These are phyloP conservation scores for Falco columbarius DNA, from an alignment of 2,797 vertebrate genomes.

Conservation along the genomic window DNA sequence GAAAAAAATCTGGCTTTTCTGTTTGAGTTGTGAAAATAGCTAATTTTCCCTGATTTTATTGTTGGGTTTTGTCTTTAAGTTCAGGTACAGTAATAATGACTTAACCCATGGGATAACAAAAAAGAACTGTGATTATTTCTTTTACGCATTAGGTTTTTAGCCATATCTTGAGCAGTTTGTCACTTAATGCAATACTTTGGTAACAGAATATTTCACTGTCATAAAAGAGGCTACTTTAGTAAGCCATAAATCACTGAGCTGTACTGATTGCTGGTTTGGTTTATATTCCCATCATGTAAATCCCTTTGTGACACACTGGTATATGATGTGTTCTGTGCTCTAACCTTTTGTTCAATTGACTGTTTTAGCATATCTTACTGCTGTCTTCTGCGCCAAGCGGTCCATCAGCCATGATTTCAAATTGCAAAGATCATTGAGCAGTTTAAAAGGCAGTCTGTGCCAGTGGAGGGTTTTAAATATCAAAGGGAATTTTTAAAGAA, in stretches of 20 bases:
- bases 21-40: not conserved
- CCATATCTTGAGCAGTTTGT: not conserved
- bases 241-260: not conserved
- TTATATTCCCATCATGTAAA: not conserved
- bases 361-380: not conserved
- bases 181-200: not conserved
- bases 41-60: not conserved
- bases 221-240: not conserved
- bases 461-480: slow-evolving; percentile 1
- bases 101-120: not conserved
- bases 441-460: slow-evolving; percentile 7
- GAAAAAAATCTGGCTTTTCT: not conserved
- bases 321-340: not conserved
- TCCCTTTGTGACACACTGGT: not conserved
- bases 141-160: not conserved
- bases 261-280: not conserved
- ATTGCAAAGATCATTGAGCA: not conserved
- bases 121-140: not conserved
- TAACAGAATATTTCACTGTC: not conserved
- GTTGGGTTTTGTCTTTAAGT: not conserved
- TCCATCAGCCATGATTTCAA: not conserved
- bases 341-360: not conserved
- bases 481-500: slow-evolving; percentile 4
- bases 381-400: not conserved
- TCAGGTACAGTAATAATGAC: not conserved